phyloP scores from a whole-genome alignment of 2,888 invertebrate genomes.

The Netelia melanura region DNA sequence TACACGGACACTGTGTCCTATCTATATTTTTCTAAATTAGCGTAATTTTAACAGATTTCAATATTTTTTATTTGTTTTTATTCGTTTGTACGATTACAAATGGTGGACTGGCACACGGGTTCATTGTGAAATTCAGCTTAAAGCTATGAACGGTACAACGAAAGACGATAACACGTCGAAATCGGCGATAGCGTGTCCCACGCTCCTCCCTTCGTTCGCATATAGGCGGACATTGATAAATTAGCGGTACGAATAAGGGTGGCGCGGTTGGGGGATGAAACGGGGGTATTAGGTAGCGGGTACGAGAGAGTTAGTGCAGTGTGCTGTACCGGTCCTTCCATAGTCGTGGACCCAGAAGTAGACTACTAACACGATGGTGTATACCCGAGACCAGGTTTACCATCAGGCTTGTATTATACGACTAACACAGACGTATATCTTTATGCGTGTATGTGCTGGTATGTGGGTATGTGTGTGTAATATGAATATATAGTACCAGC shows the following conservation, averaged over 20 bases:
- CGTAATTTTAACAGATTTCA: background rate
- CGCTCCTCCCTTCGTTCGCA: conserved; percentile 67
- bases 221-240: conserved; percentile 78
- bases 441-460: background rate
- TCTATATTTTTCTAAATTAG: no score
- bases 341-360: conserved; percentile 55
- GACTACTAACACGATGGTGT: conserved; percentile 40
- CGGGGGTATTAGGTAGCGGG: conserved; percentile 60
- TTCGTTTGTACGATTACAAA: background rate
- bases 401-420: conserved; percentile 41
- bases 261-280: conserved; percentile 54
- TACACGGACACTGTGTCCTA: no score
- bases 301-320: conserved; percentile 63
- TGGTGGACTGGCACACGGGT: conserved; percentile 10
- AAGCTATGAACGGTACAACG: conserved; percentile 53
- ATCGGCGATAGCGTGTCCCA: conserved; percentile 69
- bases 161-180: conserved; percentile 70
- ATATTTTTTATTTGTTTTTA: background rate
- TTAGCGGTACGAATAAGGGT: conserved; percentile 71
- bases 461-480: background rate
- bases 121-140: conserved; percentile 59
- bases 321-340: conserved; percentile 54
- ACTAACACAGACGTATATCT: conserved; percentile 12
- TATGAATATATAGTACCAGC: conserved; percentile 32
- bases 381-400: conserved; percentile 36